These are phyloP conservation scores for Caranx ignobilis DNA, from an alignment of 2,113 vertebrate species.

Conservation along the genomic window DNA sequence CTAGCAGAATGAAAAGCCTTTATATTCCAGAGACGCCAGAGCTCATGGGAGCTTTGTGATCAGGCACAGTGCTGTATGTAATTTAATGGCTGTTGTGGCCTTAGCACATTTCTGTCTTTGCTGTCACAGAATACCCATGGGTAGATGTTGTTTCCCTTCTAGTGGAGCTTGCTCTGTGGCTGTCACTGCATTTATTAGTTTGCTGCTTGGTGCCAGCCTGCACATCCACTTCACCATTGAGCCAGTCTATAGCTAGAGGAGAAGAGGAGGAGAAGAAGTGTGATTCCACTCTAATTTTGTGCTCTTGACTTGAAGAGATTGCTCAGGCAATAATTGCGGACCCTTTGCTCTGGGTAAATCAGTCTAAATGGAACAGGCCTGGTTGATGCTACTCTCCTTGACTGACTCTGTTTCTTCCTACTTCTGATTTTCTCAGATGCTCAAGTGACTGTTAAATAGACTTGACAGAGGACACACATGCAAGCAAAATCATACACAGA, in stretches of 20 bases:
- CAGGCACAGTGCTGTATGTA: conserved; percentile 26
- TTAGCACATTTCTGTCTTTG: conserved; percentile 20
- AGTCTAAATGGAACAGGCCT: conserved; percentile 68
- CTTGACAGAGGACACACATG: conserved; percentile 18
- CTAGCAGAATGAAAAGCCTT: conserved; percentile 47
- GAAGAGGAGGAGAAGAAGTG: conserved; percentile 42
- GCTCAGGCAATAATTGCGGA: conserved; percentile 70
- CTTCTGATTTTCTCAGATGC: conserved; percentile 53
- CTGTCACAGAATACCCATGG: conserved; percentile 22
- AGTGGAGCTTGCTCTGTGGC: conserved; percentile 20
- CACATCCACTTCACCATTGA: conserved; percentile 33
- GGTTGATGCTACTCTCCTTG: conserved; percentile 65
- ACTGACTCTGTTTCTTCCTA: conserved; percentile 45
- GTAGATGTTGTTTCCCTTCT: conserved; percentile 36
- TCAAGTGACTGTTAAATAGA: conserved; percentile 59
- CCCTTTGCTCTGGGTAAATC: conserved; percentile 71
- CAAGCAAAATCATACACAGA: not conserved
- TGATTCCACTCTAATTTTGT: conserved; percentile 61
- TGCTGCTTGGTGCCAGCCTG: conserved; percentile 34
- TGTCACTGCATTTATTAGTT: conserved; percentile 30
- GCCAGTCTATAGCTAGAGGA: conserved; percentile 25
- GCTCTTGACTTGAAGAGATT: conserved; percentile 77
- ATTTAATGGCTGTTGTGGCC: conserved; percentile 43
- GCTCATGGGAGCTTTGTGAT: conserved; percentile 48
- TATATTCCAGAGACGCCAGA: conserved; percentile 10